A percentile compares a stretch with the other conserved stretches of the same genome.
These are phyloP conservation scores for Cirrhinus mrigala DNA, from an alignment of 2,797 vertebrate genomes.

Conservation along the genomic window DNA sequence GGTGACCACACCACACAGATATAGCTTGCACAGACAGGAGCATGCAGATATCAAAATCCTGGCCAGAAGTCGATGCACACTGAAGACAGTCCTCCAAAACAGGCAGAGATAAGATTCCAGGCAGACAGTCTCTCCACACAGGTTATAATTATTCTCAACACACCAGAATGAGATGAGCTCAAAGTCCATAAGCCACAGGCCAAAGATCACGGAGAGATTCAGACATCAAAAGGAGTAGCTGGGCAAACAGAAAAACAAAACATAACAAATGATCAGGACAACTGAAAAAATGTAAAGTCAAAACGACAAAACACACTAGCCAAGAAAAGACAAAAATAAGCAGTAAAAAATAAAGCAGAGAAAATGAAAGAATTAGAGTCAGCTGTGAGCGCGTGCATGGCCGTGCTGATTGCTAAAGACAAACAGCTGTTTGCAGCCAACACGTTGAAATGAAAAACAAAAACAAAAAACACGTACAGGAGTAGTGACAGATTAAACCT, in stretches of 20 bases:
- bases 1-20: neutral
- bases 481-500: neutral
- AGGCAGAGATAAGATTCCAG: neutral
- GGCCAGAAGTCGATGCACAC: too few species aligned
- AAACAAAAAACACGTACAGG: neutral
- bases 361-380: neutral
- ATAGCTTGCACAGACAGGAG: neutral
- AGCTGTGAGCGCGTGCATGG: rapidly evolving
- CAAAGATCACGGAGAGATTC: neutral
- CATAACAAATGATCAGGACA: neutral
- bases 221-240: neutral
- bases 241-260: neutral
- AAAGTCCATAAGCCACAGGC: neutral
- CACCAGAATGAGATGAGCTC: neutral
- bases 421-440: neutral
- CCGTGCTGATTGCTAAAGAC: neutral
- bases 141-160: neutral
- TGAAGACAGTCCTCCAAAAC: neutral
- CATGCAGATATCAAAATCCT: neutral
- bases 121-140: neutral
- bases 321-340: neutral
- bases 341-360: neutral
- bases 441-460: neutral
- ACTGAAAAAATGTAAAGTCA: neutral
- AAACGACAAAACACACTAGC: neutral